Evolutionary conservation across 2,888 invertebrate species (phyloP).

Genomic region (Halocaridina rubra): DNA sequence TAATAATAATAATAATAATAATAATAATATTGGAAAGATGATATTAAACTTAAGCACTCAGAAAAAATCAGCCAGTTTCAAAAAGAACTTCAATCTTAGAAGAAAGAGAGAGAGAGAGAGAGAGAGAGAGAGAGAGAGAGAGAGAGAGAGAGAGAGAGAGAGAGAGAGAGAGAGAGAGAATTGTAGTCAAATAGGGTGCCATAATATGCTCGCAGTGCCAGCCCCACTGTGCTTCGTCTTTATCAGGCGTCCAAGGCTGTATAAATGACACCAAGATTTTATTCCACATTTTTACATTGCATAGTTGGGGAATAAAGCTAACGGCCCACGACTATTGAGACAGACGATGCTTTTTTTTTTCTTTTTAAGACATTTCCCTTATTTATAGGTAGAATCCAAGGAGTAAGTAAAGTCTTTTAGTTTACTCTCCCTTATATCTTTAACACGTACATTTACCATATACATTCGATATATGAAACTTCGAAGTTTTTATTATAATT

Average conservation of each 20-base stretch:
- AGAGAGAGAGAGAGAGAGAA: not conserved
- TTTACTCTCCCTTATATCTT: too few relatives aligned
- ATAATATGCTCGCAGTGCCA: not conserved
- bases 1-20: too few relatives aligned
- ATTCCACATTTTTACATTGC: not conserved
- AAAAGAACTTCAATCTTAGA: too few relatives aligned
- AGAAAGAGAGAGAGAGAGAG: constrained; percentile 9
- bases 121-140: constrained; percentile 21
- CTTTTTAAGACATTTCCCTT: not conserved
- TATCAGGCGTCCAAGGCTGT: not conserved
- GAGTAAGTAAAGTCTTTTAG: too few relatives aligned
- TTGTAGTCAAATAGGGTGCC: not conserved
- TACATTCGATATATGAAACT: too few relatives aligned
- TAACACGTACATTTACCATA: too few relatives aligned
- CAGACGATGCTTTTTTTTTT: too few relatives aligned
- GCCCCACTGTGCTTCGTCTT: not conserved
- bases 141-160: not conserved
- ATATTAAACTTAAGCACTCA: too few relatives aligned
- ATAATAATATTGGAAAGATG: too few relatives aligned
- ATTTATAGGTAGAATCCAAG: not conserved
- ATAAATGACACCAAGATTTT: not conserved
- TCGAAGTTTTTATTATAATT: too few relatives aligned
- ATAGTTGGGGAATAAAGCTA: not conserved
- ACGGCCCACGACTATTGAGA: not conserved
- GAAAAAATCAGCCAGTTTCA: too few relatives aligned